These are phyloP conservation scores for Nemotelus pantherinus DNA, from an alignment of 2,888 invertebrate genomes.

Conservation along the genomic window DNA sequence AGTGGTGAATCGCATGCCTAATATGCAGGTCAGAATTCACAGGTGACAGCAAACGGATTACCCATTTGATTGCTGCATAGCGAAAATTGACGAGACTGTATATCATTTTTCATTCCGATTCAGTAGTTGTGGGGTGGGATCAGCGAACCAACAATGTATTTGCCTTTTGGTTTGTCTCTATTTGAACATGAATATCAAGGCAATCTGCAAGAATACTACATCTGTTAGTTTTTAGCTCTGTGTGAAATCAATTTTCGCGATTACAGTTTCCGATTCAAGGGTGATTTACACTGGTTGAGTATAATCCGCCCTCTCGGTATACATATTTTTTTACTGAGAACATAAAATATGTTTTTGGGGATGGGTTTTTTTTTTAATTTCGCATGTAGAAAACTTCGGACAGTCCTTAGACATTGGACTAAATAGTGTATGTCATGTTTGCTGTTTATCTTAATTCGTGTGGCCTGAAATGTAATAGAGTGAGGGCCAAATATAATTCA, in stretches of 20 bases:
- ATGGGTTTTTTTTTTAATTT: too few species aligned
- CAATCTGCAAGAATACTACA: slow-evolving; percentile 26
- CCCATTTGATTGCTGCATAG: not conserved
- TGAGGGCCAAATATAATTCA: too few species aligned
- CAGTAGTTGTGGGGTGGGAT: not conserved
- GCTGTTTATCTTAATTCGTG: too few species aligned
- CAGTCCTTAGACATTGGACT: too few species aligned
- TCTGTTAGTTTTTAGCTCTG: slow-evolving; percentile 43
- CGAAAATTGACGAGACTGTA: not conserved
- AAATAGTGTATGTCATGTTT: too few species aligned
- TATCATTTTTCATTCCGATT: not conserved
- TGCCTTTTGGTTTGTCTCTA: slow-evolving; percentile 20
- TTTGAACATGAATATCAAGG: not conserved
- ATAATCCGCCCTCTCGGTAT: slow-evolving; percentile 49
- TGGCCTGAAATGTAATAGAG: too few species aligned
- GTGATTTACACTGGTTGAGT: slow-evolving; percentile 41
- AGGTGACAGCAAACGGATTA: not conserved
- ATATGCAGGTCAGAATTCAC: not conserved
- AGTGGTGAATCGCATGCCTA: not conserved
- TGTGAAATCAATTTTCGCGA: slow-evolving; percentile 32
- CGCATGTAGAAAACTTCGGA: too few species aligned
- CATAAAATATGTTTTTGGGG: too few species aligned
- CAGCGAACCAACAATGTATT: slow-evolving; percentile 4
- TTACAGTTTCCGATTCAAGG: slow-evolving; percentile 30
- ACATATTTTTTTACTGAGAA: not conserved